These are phyloP conservation scores for Phania funesta DNA, from an alignment of 2,888 invertebrate genomes.

Conservation along the genomic window DNA sequence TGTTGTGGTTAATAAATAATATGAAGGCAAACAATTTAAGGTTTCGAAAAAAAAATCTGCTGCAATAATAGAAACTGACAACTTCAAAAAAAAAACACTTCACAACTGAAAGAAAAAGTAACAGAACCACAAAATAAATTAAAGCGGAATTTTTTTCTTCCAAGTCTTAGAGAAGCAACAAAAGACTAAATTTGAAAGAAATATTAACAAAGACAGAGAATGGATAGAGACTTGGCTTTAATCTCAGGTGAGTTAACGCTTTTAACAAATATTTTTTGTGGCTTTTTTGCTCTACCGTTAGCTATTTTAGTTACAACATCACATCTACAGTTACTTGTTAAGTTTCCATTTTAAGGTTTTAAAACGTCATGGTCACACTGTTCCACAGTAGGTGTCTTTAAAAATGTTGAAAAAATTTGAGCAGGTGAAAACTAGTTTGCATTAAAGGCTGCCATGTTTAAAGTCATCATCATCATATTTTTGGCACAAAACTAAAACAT, in stretches of 20 bases:
- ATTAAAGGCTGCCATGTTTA: slow-evolving; percentile 10
- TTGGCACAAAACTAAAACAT: neutral
- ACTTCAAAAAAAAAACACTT: slow-evolving; percentile 9
- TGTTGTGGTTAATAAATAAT: slow-evolving; percentile 67
- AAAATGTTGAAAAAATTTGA: neutral
- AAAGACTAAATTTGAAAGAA: too few species aligned
- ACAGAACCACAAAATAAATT: slow-evolving; percentile 21
- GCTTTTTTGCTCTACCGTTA: neutral
- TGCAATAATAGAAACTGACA: slow-evolving; percentile 28
- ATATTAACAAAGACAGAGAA: neutral
- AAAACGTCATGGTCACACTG: slow-evolving; percentile 4
- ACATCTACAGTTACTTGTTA: neutral
- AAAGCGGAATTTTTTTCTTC: neutral
- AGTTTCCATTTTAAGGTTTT: slow-evolving; percentile 14
- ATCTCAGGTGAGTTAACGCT: neutral
- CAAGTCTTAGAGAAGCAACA: neutral
- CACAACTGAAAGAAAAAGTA: slow-evolving; percentile 28
- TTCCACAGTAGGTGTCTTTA: neutral
- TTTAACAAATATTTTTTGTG: neutral
- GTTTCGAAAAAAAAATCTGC: neutral
- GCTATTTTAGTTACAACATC: neutral
- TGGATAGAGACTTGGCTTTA: neutral
- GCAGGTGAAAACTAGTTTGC: slow-evolving; percentile 53
- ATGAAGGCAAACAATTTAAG: slow-evolving; percentile 42
- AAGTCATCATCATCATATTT: slow-evolving; percentile 42